Evolutionary conservation across 1,140 invertebrate species (phyloP), one percentile per base, ranked within the genome.

Genomic region (Drosophila pallidifrons): DNA sequence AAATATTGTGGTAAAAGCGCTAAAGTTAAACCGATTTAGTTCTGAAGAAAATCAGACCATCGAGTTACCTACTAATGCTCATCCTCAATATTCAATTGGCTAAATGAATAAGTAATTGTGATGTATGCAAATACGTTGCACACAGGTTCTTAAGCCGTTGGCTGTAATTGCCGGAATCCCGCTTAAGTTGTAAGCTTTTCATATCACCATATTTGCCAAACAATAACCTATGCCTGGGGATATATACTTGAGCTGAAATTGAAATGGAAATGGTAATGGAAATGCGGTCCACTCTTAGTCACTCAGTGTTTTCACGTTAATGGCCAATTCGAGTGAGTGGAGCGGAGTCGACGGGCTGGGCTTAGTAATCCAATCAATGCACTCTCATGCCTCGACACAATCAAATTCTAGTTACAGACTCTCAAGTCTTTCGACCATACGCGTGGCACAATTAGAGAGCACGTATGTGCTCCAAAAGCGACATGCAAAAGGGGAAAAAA

Each of bases 331-430:
- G 35, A n/a, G 15, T 43, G 25, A 13, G 1, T 38, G 35, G 47
- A 20, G 8, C 45, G 28, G 8, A 41, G 30, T 35, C 0, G 11
- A 30, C n/a, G 3, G 20, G 55, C 15, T 38, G 32, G 3, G 70
- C 45, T 45, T 16, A 51, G 43, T 86, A 70, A 87, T 79, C 79
- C 82, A 87, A 87, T 86, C 82, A 87, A 82, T 82, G 75, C 41
- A 79, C 79, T 82, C 67, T 54, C 71, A 52, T 86, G 65, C 76
- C 79, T 65, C 52, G 38, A 61, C 79, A 82, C 82, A 86, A 87
- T 86, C 82, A 87, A 86, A 82, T 79, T 79, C 82, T 79, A 79
- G 82, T 86, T 86, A 87, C 82, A 79, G 65, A 55, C 73, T 72
- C 54, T 72, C 54, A 81, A 75, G 71, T 66, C 82, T 76, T 66